Conservation (phyloP, 2,888 invertebrate genomes). For the Timema podura region DNA sequence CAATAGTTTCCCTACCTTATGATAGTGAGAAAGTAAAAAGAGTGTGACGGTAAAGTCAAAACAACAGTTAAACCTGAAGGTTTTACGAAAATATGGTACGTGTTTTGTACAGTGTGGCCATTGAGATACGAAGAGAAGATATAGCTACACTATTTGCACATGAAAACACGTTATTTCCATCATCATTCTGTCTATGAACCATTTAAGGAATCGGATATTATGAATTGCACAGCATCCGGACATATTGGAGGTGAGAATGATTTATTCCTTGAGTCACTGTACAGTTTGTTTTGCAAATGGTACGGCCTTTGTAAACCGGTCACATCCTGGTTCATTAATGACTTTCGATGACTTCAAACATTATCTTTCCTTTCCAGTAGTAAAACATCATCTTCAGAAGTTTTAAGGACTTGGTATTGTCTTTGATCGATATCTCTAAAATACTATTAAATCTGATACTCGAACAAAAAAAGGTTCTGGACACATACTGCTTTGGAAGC, state of each 20-base stretch:
- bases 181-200: conserved; percentile 6
- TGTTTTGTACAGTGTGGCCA: conserved; percentile 1
- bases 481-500: not conserved
- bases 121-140: not conserved
- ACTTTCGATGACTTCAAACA: conserved; percentile 2
- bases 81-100: conserved; percentile 9
- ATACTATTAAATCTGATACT: conserved; percentile 2
- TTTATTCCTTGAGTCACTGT: not conserved
- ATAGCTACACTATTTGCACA: conserved; percentile 4
- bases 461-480: conserved; percentile 6
- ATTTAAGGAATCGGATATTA: conserved; percentile 4
- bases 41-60: not conserved
- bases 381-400: conserved; percentile 8
- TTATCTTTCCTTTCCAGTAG: not conserved
- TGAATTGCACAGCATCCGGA: not conserved
- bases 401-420: conserved; percentile 3
- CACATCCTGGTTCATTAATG: not conserved
- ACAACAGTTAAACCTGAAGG: not conserved
- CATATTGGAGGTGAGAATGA: not conserved
- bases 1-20: too few relatives aligned
- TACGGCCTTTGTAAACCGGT: not conserved
- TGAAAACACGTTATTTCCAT: not conserved
- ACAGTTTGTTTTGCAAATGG: conserved; percentile 4
- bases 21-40: not conserved
- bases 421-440: not conserved